phyloP scores from a whole-genome alignment of 2,797 vertebrate species.

The Heterohyrax brucei region DNA sequence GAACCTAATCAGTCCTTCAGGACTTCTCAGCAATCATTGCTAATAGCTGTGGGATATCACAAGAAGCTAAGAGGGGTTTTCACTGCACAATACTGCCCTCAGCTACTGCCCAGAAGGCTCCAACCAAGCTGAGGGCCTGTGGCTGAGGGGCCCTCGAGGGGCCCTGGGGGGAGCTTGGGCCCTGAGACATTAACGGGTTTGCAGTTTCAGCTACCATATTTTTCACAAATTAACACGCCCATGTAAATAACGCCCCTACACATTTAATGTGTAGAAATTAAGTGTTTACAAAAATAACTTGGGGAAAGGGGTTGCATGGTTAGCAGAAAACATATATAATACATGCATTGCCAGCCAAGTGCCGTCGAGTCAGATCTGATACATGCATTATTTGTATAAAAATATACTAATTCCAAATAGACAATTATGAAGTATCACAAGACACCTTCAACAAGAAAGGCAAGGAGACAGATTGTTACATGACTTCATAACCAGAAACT shows the following conservation, averaged over 20 bases:
- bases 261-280: background rate
- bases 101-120: background rate
- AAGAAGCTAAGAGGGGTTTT: background rate
- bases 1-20: background rate
- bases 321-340: no score
- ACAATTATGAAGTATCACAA: accelerated
- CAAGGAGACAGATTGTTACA: background rate
- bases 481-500: background rate
- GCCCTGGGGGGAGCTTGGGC: background rate
- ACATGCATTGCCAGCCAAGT: no score
- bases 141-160: background rate
- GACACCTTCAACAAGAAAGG: background rate
- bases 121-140: background rate
- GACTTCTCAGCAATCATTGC: background rate
- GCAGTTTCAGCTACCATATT: background rate
- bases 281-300: background rate
- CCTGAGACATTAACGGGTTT: background rate
- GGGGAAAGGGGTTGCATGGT: no score
- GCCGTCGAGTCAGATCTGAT: no score
- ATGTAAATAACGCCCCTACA: background rate
- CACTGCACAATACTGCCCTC: background rate
- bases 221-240: background rate
- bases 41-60: background rate
- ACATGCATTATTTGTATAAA: no score
- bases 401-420: background rate